Percentiles rank a stretch among this genome's conserved stretches.
phyloP scores from a whole-genome alignment of 1,140 invertebrate species.

The Nasonia vitripennis region DNA sequence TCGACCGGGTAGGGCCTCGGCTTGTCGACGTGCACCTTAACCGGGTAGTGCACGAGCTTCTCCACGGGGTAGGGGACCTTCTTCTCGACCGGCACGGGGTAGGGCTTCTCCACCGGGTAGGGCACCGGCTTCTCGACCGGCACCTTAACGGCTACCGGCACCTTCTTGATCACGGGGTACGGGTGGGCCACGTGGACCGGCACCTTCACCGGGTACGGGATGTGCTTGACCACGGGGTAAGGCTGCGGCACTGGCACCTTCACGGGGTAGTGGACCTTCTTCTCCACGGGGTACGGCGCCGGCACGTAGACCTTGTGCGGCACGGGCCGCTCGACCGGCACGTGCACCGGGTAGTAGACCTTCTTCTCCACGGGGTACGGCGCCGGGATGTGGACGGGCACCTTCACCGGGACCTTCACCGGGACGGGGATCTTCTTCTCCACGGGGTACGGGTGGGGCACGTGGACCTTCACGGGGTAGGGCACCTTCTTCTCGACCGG shows the following conservation, averaged over 20 bases:
- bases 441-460: slow-evolving; percentile 68
- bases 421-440: slow-evolving; percentile 72
- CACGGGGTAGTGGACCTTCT: slow-evolving; percentile 61
- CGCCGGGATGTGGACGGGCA: slow-evolving; percentile 71
- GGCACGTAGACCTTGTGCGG: slow-evolving; percentile 73
- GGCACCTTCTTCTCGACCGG: slow-evolving; percentile 71
- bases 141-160: slow-evolving; percentile 74
- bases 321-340: slow-evolving; percentile 63
- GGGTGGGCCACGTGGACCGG: slow-evolving; percentile 78
- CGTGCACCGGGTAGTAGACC: slow-evolving; percentile 65
- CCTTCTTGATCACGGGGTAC: slow-evolving; percentile 76
- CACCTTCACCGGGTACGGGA: slow-evolving; percentile 76
- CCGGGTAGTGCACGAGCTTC: slow-evolving; percentile 65
- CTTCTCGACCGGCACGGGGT: slow-evolving; percentile 62
- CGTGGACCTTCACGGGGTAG: slow-evolving; percentile 68
- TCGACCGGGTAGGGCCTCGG: slow-evolving; percentile 63
- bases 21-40: slow-evolving; percentile 61
- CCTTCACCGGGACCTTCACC: slow-evolving; percentile 74
- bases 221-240: slow-evolving; percentile 67
- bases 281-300: slow-evolving; percentile 60
- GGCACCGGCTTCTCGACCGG: slow-evolving; percentile 78
- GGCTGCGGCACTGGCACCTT: slow-evolving; percentile 81
- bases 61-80: slow-evolving; percentile 66
- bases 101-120: slow-evolving; percentile 73
- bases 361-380: slow-evolving; percentile 70